Evolutionary conservation across 2,113 vertebrate genomes (phyloP), one percentile per base, ranked within the genome.

Genomic region (Lophochroa leadbeateri): DNA sequence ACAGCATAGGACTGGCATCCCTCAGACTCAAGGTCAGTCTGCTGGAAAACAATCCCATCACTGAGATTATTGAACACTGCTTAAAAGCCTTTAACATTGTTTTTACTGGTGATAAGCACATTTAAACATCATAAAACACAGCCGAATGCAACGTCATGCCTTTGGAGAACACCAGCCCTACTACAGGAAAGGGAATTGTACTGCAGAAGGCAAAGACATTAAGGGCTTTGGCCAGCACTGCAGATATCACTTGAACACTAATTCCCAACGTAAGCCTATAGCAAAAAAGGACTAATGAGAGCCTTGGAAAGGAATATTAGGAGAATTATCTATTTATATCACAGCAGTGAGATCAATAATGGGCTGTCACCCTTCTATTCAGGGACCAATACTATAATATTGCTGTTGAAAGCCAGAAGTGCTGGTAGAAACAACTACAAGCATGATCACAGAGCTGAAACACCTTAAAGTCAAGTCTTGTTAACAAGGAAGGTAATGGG

Each of bases 221-320:
- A 86, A 86, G 83, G 74, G 84, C 77, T 95, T 79, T 4, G 44
- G 77, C 69, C 82, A 96, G 90, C 88, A 37, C 33, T 86, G 88
- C 86, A 84, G 76, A 57, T 41, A 39, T 52, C 80, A 82, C 2
- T 1, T 83, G 64, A 82, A 77, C 44, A 52, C 49, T 68, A 93
- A 94, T 86, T 86, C 60, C 90, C 75, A 21, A 84, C 21, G 21
- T 0, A 1, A 92, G 39, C 2, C 47, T 21, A 31, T 3, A 81
- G 70, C 65, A 69, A 72, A 85, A 85, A 92, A 29, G 19, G 35
- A 44, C 92, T 95, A 91, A 78, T 1, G 2, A 86, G 52, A 94
- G 47, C 39, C 39, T 61, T 68, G 52, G 55, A 79, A 86, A 52
- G 61, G 13, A 72, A 2, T 17, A 79, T 9, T n/a, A 82, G 82